phyloP scores from a whole-genome alignment of 2,888 invertebrate species.

The Cheilosia pagana region DNA sequence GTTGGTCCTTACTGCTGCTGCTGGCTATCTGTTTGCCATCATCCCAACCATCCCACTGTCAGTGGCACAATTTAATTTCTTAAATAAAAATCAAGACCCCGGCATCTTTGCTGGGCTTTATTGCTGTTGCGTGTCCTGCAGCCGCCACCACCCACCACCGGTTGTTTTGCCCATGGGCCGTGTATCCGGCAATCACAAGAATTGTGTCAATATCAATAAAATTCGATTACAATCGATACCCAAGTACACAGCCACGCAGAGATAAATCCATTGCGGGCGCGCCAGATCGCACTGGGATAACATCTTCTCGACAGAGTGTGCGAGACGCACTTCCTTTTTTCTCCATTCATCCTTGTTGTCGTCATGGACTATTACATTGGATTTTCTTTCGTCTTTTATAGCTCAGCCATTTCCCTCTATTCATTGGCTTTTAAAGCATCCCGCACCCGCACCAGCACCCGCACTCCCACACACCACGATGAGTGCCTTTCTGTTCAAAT shows the following conservation, averaged over 20 bases:
- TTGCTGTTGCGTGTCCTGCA: slow-evolving; percentile 48
- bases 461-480: slow-evolving; percentile 22
- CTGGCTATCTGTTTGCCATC: slow-evolving; percentile 18
- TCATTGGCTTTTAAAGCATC: slow-evolving; percentile 68
- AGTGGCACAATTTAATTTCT: slow-evolving; percentile 68
- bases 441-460: slow-evolving; percentile 20
- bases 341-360: slow-evolving; percentile 49
- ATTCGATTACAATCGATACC: slow-evolving; percentile 82
- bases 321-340: slow-evolving; percentile 59
- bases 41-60: slow-evolving; percentile 39
- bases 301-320: slow-evolving; percentile 22
- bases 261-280: slow-evolving; percentile 60
- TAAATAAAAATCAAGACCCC: slow-evolving; percentile 68
- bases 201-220: slow-evolving; percentile 83
- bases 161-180: slow-evolving; percentile 60
- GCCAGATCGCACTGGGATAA: slow-evolving; percentile 43
- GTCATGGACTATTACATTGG: slow-evolving; percentile 72
- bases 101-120: slow-evolving; percentile 53
- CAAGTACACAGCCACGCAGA: slow-evolving; percentile 54
- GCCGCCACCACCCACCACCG: background rate
- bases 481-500: slow-evolving; percentile 42
- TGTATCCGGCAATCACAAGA: slow-evolving; percentile 82
- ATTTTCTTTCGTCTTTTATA: slow-evolving; percentile 56
- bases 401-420: slow-evolving; percentile 67
- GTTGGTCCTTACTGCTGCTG: slow-evolving; percentile 23